A percentile compares a stretch with the other conserved stretches of the same genome.
Evolutionary conservation across 2,113 vertebrate species (phyloP).

Genomic region (Erpornis zantholeuca): DNA sequence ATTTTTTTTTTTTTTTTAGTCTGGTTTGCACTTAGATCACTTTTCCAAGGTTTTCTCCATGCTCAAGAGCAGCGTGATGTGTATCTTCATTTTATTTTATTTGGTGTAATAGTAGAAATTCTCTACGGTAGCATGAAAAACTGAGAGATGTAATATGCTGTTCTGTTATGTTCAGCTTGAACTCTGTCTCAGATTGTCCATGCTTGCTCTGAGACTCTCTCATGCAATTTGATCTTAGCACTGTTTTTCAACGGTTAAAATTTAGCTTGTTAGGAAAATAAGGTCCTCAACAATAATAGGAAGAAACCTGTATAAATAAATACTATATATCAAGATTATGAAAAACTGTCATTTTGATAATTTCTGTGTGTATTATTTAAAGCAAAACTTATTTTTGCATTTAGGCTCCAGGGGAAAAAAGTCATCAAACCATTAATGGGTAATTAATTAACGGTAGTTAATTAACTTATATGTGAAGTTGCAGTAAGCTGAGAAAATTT

Average conservation of each 20-base stretch:
- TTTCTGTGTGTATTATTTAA: background rate
- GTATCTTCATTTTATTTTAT: background rate
- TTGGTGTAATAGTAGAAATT: background rate
- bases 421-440: background rate
- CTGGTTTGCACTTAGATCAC: background rate
- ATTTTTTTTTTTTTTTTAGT: background rate
- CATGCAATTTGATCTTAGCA: background rate
- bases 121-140: background rate
- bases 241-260: background rate
- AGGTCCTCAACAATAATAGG: background rate
- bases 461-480: background rate
- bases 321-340: background rate
- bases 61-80: background rate
- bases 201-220: background rate
- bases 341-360: background rate
- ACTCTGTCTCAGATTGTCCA: background rate
- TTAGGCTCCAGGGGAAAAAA: background rate
- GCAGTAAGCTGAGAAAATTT: background rate
- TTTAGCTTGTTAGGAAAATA: background rate
- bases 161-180: background rate
- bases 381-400: background rate
- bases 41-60: background rate
- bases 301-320: background rate
- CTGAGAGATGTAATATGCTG: background rate
- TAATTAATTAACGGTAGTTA: background rate